These are phyloP conservation scores for Ondatra zibethicus DNA, from an alignment of 2,113 vertebrate genomes.

Conservation along the genomic window DNA sequence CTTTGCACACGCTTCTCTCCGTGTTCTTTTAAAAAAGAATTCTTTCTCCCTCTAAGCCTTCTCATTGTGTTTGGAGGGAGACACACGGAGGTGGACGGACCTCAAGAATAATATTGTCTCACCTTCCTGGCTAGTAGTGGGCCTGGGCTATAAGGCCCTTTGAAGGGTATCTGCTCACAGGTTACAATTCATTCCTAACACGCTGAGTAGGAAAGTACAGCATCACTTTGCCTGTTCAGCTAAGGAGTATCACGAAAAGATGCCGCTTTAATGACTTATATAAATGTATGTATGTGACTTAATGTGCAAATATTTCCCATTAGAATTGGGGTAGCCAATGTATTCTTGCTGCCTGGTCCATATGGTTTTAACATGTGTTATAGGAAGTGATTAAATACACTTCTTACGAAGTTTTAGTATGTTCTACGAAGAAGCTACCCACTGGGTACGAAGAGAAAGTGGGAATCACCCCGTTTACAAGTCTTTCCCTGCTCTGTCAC, in stretches of 20 bases:
- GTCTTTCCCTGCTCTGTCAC: no score
- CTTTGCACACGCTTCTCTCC: not conserved
- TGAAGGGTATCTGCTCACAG: not conserved
- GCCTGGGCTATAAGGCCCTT: not conserved
- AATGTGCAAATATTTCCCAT: not conserved
- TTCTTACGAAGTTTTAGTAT: not conserved
- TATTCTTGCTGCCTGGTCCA: not conserved
- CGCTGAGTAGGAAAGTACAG: not conserved
- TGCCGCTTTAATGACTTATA: not conserved
- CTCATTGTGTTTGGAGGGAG: not conserved
- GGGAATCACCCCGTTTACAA: not conserved
- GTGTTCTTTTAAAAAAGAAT: not conserved
- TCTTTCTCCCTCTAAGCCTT: not conserved
- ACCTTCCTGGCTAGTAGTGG: not conserved
- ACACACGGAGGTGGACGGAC: not conserved
- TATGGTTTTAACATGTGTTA: not conserved
- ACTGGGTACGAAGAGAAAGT: not conserved
- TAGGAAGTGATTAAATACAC: not conserved
- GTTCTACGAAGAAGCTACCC: not conserved
- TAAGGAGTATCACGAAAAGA: not conserved
- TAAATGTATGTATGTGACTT: not conserved
- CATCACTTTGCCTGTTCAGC: not conserved
- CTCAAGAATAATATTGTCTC: not conserved
- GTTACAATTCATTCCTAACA: not conserved
- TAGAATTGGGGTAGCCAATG: not conserved